Conservation (phyloP, 2,797 vertebrate species). For the Kryptolebias ocellatus region DNA sequence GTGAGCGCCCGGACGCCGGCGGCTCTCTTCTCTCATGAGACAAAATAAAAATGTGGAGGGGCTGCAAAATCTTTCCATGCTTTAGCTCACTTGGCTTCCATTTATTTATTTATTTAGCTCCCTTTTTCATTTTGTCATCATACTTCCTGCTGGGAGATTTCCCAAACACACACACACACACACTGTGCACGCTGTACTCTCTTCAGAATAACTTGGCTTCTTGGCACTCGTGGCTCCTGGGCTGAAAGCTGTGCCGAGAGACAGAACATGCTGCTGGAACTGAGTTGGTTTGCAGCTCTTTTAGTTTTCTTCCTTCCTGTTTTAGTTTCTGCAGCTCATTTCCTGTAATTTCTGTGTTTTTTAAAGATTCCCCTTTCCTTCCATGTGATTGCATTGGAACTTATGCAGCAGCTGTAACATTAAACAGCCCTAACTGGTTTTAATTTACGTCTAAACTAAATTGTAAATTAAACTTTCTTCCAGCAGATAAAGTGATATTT, state of each 20-base stretch:
- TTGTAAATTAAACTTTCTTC: no score
- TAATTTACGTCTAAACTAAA: no score
- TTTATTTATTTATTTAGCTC: neutral
- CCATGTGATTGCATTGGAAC: conserved; percentile 45
- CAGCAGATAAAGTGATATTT: neutral
- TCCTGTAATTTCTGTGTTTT: conserved; percentile 26
- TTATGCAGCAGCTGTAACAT: conserved; percentile 29
- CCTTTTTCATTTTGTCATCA: conserved; percentile 12
- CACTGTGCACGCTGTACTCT: conserved; percentile 26
- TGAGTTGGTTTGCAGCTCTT: conserved; percentile 26
- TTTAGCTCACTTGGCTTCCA: conserved; percentile 20
- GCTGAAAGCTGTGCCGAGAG: conserved; percentile 43
- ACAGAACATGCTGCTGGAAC: conserved; percentile 19
- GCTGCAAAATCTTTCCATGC: conserved; percentile 27
- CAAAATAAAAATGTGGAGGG: neutral
- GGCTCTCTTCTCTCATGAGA: neutral
- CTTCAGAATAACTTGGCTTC: conserved; percentile 42
- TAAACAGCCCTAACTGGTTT: conserved; percentile 34
- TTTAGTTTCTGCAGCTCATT: neutral
- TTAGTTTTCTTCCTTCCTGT: conserved; percentile 21
- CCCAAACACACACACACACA: conserved; percentile 25
- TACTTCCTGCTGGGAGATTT: conserved; percentile 30
- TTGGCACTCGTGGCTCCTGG: conserved; percentile 43
- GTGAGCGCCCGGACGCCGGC: conserved; percentile 71
- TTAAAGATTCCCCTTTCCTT: conserved; percentile 13